Evolutionary conservation across 2,888 invertebrate species (phyloP).

Genomic region (Apotomis capreana): DNA sequence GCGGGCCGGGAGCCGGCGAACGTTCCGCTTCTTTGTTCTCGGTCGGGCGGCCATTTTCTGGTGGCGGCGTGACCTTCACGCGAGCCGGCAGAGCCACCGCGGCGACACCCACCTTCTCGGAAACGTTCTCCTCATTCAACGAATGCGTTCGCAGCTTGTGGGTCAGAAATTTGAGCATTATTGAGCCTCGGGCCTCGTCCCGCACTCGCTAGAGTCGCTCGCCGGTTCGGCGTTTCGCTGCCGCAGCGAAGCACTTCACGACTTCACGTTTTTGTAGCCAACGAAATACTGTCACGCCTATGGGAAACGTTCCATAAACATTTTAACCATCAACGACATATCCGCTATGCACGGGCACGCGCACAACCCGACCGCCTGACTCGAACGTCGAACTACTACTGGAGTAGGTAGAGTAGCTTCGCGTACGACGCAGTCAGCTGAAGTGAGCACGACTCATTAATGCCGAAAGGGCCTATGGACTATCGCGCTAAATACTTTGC

Average conservation of each 20-base stretch:
- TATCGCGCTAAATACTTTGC: constrained; percentile 62
- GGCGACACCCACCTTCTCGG: constrained; percentile 87
- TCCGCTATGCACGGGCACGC: constrained; percentile 56
- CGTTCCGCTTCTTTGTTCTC: constrained; percentile 85
- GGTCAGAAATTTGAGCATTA: constrained; percentile 93
- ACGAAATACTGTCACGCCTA: constrained; percentile 57
- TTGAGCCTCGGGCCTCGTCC: constrained; percentile 74
- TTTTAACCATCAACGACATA: constrained; percentile 70
- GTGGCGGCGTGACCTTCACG: constrained; percentile 75
- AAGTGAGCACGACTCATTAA: constrained; percentile 76
- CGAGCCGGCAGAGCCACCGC: constrained; percentile 52
- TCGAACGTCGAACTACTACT: constrained; percentile 76
- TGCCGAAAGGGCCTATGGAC: constrained; percentile 71
- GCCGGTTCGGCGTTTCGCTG: constrained; percentile 41
- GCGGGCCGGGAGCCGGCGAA: constrained; percentile 56
- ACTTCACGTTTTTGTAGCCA: constrained; percentile 28
- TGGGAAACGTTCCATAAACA: constrained; percentile 72
- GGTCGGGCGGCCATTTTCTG: constrained; percentile 85
- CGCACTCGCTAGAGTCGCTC: constrained; percentile 50
- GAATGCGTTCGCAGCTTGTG: constrained; percentile 93
- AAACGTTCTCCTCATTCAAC: constrained; percentile 91
- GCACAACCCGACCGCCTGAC: constrained; percentile 62
- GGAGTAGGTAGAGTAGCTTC: constrained; percentile 73
- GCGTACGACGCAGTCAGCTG: constrained; percentile 84
- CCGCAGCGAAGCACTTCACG: constrained; percentile 24